Percentiles rank a stretch among this genome's conserved stretches.
Evolutionary conservation across 2,888 invertebrate species (phyloP).

Genomic region (Coremacera marginata): DNA sequence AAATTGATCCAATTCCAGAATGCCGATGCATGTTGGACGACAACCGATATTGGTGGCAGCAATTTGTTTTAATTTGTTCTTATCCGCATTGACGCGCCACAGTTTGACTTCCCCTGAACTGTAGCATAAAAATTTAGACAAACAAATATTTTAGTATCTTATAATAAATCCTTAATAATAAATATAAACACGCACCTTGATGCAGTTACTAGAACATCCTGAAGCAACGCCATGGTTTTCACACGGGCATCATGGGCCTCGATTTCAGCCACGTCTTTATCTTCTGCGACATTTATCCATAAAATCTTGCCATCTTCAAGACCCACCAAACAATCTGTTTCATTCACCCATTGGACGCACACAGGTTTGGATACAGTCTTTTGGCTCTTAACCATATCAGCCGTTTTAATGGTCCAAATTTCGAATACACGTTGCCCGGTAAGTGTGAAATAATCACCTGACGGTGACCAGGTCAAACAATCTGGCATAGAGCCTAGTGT

Average conservation of each 20-base stretch:
- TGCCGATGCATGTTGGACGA: slow-evolving; percentile 79
- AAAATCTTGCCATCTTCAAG: slow-evolving; percentile 81
- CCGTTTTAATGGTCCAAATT: slow-evolving; percentile 84
- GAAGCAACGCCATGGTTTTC: slow-evolving; percentile 75
- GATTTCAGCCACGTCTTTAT: slow-evolving; percentile 61
- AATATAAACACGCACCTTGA: slow-evolving; percentile 70
- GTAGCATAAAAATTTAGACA: neutral
- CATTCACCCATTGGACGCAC: slow-evolving; percentile 77
- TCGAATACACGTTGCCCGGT: slow-evolving; percentile 80
- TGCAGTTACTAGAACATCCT: slow-evolving; percentile 76
- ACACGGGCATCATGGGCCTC: slow-evolving; percentile 77
- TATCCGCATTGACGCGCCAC: slow-evolving; percentile 71
- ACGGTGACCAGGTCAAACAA: slow-evolving; percentile 81
- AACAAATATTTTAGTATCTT: too few species aligned
- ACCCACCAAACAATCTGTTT: slow-evolving; percentile 77
- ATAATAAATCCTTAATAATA: too few species aligned
- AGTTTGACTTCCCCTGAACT: slow-evolving; percentile 83
- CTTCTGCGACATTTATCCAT: slow-evolving; percentile 72
- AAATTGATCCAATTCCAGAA: slow-evolving; percentile 70
- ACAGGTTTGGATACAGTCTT: slow-evolving; percentile 79
- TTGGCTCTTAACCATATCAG: slow-evolving; percentile 78
- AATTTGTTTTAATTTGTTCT: slow-evolving; percentile 71
- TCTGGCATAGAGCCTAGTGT: slow-evolving; percentile 63
- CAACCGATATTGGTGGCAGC: slow-evolving; percentile 75
- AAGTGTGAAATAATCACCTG: slow-evolving; percentile 82